Evolutionary conservation across 1,140 invertebrate genomes (phyloP).

Genomic region (Nylanderia fulva): DNA sequence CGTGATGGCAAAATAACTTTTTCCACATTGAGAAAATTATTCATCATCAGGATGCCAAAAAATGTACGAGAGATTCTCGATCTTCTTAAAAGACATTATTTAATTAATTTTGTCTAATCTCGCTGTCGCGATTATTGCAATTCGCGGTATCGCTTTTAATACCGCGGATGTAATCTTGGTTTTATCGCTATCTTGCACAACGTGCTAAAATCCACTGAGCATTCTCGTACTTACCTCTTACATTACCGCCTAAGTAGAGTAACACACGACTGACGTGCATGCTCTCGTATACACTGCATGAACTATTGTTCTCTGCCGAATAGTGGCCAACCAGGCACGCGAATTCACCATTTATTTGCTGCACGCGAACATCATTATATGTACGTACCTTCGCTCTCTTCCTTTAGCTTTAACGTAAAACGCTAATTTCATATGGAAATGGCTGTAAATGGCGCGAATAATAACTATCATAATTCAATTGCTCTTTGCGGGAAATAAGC

Average conservation of each 20-base stretch:
- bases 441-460: background rate
- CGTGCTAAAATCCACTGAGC: background rate
- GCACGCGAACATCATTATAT: conserved; percentile 6
- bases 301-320: conserved; percentile 18
- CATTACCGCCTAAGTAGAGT: conserved; percentile 46
- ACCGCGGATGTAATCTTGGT: background rate
- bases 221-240: conserved; percentile 36
- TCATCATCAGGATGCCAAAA: too few species aligned
- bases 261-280: conserved; percentile 51
- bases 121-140: conserved; percentile 23
- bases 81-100: background rate
- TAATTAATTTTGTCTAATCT: background rate
- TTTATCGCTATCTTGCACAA: conserved; percentile 9
- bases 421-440: conserved; percentile 3
- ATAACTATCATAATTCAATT: background rate
- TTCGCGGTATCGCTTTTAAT: conserved; percentile 9
- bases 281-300: conserved; percentile 34
- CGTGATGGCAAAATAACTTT: background rate
- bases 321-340: conserved; percentile 25
- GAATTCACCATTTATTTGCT: background rate
- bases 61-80: background rate
- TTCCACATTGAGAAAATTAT: background rate
- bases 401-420: background rate
- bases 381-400: conserved; percentile 1
- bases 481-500: background rate